Evolutionary conservation across 1,140 invertebrate species (phyloP).

Genomic region (Drosophila nigrodunni): DNA sequence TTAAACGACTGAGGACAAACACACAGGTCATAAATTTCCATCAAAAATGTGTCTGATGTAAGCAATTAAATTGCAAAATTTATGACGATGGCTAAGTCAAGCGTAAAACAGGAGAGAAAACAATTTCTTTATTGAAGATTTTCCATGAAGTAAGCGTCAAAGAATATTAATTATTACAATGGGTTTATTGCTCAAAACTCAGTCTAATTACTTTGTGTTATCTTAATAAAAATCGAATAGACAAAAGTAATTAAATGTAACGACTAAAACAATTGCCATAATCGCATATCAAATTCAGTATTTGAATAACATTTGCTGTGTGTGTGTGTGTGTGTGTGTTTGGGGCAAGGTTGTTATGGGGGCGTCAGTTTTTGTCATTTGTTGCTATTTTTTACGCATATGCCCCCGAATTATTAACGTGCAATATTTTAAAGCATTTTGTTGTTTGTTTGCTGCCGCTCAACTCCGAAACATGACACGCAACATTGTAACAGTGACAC

Average conservation of each 20-base stretch:
- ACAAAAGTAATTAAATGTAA: conserved; percentile 16
- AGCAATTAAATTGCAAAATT: conserved; percentile 77
- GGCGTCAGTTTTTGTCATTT: conserved; percentile 19
- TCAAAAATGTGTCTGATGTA: conserved; percentile 64
- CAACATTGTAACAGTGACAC: conserved; percentile 73
- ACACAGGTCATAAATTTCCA: conserved; percentile 71
- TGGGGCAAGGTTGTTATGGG: conserved; percentile 13
- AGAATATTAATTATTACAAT: not conserved
- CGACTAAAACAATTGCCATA: conserved; percentile 24
- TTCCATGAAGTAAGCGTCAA: too few species aligned
- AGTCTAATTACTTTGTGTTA: not conserved
- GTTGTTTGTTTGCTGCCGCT: conserved; percentile 1
- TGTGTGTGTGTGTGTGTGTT: not conserved
- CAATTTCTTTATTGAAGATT: too few species aligned
- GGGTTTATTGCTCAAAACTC: not conserved
- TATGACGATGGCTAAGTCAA: conserved; percentile 30
- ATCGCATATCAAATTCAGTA: conserved; percentile 58
- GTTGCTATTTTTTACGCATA: conserved; percentile 43
- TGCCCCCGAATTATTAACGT: conserved; percentile 37
- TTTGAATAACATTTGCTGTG: not conserved
- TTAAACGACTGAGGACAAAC: conserved; percentile 63
- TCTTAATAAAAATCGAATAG: not conserved
- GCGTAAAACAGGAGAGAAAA: conserved; percentile 23
- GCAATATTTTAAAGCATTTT: conserved; percentile 13
- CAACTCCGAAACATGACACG: conserved; percentile 53